phyloP scores from a whole-genome alignment of 1,140 invertebrate genomes.

The Aphelinus certus region DNA sequence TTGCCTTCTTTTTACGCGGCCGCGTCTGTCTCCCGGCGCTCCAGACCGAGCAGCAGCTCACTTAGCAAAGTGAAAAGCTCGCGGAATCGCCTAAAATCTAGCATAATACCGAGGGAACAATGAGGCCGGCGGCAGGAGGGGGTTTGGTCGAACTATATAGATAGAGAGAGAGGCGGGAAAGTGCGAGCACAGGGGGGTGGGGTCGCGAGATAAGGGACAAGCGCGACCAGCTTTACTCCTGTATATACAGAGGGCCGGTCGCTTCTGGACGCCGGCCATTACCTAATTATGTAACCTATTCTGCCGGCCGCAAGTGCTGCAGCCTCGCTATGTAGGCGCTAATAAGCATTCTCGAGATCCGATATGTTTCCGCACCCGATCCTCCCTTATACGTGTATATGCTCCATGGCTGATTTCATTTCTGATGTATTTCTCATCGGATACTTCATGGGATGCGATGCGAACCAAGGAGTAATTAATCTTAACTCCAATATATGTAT shows the following conservation, averaged over 20 bases:
- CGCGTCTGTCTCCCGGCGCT: too few relatives aligned
- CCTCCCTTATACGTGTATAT: too few relatives aligned
- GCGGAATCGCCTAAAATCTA: conserved; percentile 8
- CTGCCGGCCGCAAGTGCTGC: conserved; percentile 34
- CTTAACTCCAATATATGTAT: too few relatives aligned
- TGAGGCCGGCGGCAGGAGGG: background rate
- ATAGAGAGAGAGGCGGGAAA: conserved; percentile 10
- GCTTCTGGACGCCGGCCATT: conserved; percentile 50
- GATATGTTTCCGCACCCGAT: too few relatives aligned
- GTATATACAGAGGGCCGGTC: background rate
- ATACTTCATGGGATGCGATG: background rate
- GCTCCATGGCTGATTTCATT: too few relatives aligned
- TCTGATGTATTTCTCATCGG: conserved; percentile 36
- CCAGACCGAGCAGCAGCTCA: too few relatives aligned
- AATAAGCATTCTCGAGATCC: too few relatives aligned
- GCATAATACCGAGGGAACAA: conserved; percentile 6
- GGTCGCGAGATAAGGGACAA: too few relatives aligned
- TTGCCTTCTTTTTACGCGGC: too few relatives aligned
- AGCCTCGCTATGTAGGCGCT: background rate
- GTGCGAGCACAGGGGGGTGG: too few relatives aligned
- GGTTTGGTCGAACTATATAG: background rate
- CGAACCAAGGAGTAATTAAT: too few relatives aligned
- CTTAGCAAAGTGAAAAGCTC: conserved; percentile 3
- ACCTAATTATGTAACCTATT: conserved; percentile 53
- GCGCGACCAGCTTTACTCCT: too few relatives aligned